phyloP scores from a whole-genome alignment of 1,140 invertebrate species.

The Rhynchophorus ferrugineus region DNA sequence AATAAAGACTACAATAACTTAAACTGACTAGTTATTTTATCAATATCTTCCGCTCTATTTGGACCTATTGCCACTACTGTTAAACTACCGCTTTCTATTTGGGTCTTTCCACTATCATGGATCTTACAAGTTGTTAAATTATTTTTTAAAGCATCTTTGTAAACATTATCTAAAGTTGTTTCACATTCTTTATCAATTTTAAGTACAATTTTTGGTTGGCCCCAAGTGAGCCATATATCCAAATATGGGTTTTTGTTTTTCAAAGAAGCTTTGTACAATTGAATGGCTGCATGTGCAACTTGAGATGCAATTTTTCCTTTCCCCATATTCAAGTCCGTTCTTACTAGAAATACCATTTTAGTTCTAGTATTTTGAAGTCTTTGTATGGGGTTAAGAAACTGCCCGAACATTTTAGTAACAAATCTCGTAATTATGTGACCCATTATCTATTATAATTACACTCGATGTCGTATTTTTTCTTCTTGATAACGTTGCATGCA shows the following conservation, averaged over 20 bases:
- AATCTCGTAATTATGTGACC: conserved; percentile 7
- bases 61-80: conserved; percentile 76
- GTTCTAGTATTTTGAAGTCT: no score
- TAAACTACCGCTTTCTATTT: conserved; percentile 56
- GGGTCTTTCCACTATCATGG: conserved; percentile 70
- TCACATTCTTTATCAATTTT: conserved; percentile 46
- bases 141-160: conserved; percentile 45
- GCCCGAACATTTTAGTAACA: conserved; percentile 19
- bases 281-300: conserved; percentile 70
- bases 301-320: conserved; percentile 78
- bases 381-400: conserved; percentile 23
- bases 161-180: conserved; percentile 46
- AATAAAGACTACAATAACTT: conserved; percentile 42
- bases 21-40: conserved; percentile 61
- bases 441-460: not conserved
- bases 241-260: conserved; percentile 44
- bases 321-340: conserved; percentile 70
- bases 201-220: conserved; percentile 71
- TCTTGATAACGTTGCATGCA: conserved; percentile 60
- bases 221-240: conserved; percentile 55
- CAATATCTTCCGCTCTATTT: conserved; percentile 51
- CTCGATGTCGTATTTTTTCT: conserved; percentile 18
- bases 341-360: conserved; percentile 70
- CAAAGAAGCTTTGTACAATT: conserved; percentile 52
- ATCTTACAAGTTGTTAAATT: conserved; percentile 59